These are phyloP conservation scores for Acomys russatus DNA, from an alignment of 2,797 vertebrate species.

Conservation along the genomic window DNA sequence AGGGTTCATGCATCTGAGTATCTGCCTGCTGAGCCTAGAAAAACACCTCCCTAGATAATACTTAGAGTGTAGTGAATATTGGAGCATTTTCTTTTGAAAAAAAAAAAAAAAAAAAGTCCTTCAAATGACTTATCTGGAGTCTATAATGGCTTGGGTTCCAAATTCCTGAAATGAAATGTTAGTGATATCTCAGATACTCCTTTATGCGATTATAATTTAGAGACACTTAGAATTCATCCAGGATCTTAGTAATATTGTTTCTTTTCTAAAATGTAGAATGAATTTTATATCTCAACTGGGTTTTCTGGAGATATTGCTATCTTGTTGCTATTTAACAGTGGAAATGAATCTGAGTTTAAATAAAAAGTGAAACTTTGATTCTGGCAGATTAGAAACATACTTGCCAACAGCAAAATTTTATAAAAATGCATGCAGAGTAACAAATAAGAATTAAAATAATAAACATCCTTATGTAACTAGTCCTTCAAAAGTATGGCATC, in stretches of 20 bases:
- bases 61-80: background rate
- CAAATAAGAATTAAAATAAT: conserved; percentile 56
- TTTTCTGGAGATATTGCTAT: background rate
- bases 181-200: background rate
- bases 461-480: conserved; percentile 18
- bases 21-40: background rate
- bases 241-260: conserved; percentile 38
- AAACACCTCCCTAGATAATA: background rate
- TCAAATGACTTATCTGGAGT: background rate
- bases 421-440: conserved; percentile 20
- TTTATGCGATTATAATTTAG: background rate
- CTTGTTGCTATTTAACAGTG: background rate
- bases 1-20: no score
- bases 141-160: background rate
- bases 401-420: conserved; percentile 63
- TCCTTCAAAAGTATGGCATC: background rate
- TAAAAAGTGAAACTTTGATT: background rate
- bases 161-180: background rate
- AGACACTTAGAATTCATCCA: conserved; percentile 8
- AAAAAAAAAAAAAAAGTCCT: background rate
- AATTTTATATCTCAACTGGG: background rate
- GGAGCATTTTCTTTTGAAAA: background rate
- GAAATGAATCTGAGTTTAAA: background rate
- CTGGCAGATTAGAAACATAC: conserved; percentile 60
- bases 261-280: conserved; percentile 12